Conservation (phyloP, 92 coral and sea anemone species). For the Meandrina meandrites region DNA sequence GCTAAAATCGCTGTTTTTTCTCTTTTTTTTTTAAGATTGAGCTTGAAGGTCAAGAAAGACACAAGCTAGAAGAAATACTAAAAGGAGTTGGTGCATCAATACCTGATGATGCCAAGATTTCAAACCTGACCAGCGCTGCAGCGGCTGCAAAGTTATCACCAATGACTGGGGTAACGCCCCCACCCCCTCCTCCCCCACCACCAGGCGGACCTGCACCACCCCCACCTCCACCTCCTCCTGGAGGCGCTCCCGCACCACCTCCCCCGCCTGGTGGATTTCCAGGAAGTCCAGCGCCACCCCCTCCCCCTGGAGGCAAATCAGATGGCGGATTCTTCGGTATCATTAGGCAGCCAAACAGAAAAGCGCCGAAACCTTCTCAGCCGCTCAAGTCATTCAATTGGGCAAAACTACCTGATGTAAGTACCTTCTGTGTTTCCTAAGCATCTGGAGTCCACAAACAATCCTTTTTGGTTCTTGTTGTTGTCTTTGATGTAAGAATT, state of each 20-base stretch:
- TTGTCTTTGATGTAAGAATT: too few relatives aligned
- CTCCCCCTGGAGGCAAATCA: slow-evolving; percentile 35
- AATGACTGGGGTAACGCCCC: slow-evolving; percentile 83
- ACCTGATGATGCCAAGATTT: slow-evolving; percentile 93
- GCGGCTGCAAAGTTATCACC: slow-evolving; percentile 83
- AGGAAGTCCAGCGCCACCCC: slow-evolving; percentile 49
- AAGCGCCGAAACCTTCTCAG: slow-evolving; percentile 95
- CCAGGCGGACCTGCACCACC: slow-evolving; percentile 82
- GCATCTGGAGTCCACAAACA: too few relatives aligned
- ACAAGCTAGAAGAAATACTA: slow-evolving; percentile 84
- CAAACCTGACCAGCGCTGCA: slow-evolving; percentile 73
- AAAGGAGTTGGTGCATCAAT: slow-evolving; percentile 91
- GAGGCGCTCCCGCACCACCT: slow-evolving; percentile 80
- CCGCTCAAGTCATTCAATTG: slow-evolving; percentile 99
- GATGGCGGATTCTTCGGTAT: slow-evolving; percentile 74
- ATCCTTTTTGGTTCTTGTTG: too few relatives aligned
- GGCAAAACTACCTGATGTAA: slow-evolving; percentile 99
- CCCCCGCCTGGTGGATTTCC: slow-evolving; percentile 58
- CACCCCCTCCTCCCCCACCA: slow-evolving; percentile 95
- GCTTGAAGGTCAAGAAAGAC: slow-evolving; percentile 76
- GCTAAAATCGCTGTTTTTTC: too few relatives aligned
- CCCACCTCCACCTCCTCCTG: slow-evolving; percentile 86
- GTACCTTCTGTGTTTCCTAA: slow-evolving; percentile 20
- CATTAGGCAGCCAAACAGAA: slow-evolving; percentile 79
- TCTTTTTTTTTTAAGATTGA: slow-evolving; percentile 66